Evolutionary conservation across 2,797 vertebrate species (phyloP), one percentile per base, ranked within the genome.

Genomic region (Halcyon chelicuti): DNA sequence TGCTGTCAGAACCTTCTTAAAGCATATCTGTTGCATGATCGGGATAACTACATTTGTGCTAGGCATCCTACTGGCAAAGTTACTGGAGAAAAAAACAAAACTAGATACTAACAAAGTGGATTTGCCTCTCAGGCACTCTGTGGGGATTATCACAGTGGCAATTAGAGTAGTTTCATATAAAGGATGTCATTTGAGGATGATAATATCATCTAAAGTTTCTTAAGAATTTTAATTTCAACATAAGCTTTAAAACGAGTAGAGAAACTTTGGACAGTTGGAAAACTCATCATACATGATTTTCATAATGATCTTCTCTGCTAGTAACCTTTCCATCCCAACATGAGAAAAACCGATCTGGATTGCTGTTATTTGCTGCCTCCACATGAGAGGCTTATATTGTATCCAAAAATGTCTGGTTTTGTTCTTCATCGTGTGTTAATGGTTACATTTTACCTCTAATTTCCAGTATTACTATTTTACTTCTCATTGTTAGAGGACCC

Each of bases 261-360:
- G 33, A 7, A 60, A 7, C 40, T 90, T 61, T 19, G 12, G 23
- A 68, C 28, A 29, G 22, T 9, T 52, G 15, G 37, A 20, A 44
- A 78, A 44, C 13, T 18, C 20, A 14, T 52, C 14, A 9, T 8
- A 25, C 7, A 2, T 0, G 3, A 9, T 62, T 62, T 73, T 40
- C 9, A 4, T 58, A 51, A 55, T 25, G 7, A 25, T 42, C 4
- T 14, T 66, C 22, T 83, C 14, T 55, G 6, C 26, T 58, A 15
- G 29, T 21, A 68, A 37, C 22, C 20, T 33, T 74, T 84, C 19
- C 15, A 81, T 68, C 29, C 42, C 66, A 60, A 12, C 0, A 1
- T 14, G 26, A 16, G 13, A 4, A 2, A 15, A 39, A 37, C 14
- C 12, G 10, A 0, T 7, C 14, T 54, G 40, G 7, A 15, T 23